Evolutionary conservation across 1,140 invertebrate genomes (phyloP).

Genomic region (Zaprionus gabonicus): DNA sequence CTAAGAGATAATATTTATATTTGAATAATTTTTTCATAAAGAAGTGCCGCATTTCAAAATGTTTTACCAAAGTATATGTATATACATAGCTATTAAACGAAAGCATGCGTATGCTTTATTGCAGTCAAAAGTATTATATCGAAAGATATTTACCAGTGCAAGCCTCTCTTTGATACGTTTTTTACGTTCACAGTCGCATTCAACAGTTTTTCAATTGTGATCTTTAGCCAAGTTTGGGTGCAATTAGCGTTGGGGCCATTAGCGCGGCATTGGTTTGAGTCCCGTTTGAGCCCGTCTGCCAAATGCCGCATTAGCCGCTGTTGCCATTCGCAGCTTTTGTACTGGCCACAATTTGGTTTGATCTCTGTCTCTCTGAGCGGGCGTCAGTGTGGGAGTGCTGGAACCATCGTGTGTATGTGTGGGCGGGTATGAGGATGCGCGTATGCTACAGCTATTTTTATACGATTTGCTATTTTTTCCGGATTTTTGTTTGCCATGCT

Average conservation of each 20-base stretch:
- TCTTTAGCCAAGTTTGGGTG: neutral
- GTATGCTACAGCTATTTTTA: conserved; percentile 75
- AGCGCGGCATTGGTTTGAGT: conserved; percentile 31
- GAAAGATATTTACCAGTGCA: neutral
- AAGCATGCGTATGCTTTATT: neutral
- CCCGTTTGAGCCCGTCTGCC: conserved; percentile 44
- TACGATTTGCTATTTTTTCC: conserved; percentile 80
- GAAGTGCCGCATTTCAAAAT: no score
- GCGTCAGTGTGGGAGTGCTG: neutral
- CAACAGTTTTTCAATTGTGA: conserved; percentile 7
- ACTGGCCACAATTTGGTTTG: conserved; percentile 27
- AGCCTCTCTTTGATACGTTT: neutral
- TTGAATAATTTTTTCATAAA: no score
- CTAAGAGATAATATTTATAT: no score
- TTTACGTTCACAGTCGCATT: neutral
- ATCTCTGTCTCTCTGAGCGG: conserved; percentile 12
- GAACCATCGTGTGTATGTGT: neutral
- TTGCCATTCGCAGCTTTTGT: conserved; percentile 16
- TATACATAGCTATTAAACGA: neutral
- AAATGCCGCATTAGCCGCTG: conserved; percentile 70
- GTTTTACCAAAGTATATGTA: no score
- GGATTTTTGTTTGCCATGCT: conserved; percentile 79
- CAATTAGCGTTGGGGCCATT: conserved; percentile 46
- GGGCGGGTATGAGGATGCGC: conserved; percentile 19
- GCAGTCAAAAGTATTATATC: neutral